Percentiles rank a stretch among this genome's conserved stretches.
phyloP scores from a whole-genome alignment of 2,888 invertebrate genomes.

The Chrysotoxum bicinctum region DNA sequence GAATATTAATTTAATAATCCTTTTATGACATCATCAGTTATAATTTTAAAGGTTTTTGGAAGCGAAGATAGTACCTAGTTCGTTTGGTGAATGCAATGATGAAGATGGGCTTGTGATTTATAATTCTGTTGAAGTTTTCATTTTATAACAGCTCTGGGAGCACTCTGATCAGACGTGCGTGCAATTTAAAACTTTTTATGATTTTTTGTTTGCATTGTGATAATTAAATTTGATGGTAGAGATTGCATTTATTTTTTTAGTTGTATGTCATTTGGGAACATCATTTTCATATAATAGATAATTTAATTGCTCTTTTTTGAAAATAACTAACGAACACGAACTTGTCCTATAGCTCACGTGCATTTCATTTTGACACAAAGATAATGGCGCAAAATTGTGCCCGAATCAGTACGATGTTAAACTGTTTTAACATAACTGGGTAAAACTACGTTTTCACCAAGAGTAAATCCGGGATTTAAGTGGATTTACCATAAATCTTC shows the following conservation, averaged over 20 bases:
- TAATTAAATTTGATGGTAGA: constrained; percentile 42
- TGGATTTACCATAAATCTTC: no score
- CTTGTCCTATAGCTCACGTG: no score
- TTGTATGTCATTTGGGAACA: neutral
- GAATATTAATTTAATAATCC: constrained; percentile 49
- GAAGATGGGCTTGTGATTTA: neutral
- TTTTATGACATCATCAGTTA: constrained; percentile 20
- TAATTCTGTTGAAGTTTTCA: constrained; percentile 1
- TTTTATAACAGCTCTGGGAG: neutral
- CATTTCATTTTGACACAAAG: no score
- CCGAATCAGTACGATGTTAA: no score
- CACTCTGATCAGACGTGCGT: neutral
- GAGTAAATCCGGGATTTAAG: no score
- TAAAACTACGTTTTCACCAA: no score
- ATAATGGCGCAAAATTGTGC: no score
- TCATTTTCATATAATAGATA: neutral
- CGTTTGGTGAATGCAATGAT: neutral
- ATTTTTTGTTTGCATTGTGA: constrained; percentile 47
- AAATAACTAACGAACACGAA: neutral
- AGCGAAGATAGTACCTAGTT: neutral
- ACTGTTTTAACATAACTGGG: no score
- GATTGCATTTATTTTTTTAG: neutral
- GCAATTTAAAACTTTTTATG: constrained; percentile 44
- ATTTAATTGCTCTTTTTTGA: neutral
- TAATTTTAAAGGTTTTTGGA: constrained; percentile 31